A percentile compares a stretch with the other conserved stretches of the same genome.
Conservation (phyloP, 2,113 vertebrate species). For the Ancistrus triradiatus region DNA sequence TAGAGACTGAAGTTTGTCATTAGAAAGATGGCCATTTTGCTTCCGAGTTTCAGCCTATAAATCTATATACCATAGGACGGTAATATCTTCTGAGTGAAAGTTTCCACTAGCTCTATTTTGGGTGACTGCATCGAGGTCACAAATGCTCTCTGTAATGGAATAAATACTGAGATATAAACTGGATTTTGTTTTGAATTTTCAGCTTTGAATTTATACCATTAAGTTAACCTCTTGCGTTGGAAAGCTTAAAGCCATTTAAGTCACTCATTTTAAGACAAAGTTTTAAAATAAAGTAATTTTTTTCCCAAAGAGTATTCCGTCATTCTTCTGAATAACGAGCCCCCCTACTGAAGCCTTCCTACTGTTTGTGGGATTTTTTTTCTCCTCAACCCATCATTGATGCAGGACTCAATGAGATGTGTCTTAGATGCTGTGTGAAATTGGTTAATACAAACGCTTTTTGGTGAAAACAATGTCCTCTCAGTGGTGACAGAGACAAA, state of each 20-base stretch:
- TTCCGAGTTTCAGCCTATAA: constrained; percentile 10
- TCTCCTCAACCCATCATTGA: constrained; percentile 41
- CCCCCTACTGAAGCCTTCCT: constrained; percentile 20
- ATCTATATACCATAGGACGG: neutral
- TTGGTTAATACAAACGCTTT: constrained; percentile 94
- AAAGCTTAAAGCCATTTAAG: neutral
- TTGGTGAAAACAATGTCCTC: constrained; percentile 98
- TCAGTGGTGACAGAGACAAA: constrained; percentile 94
- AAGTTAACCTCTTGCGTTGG: neutral
- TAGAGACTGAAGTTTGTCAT: constrained; percentile 19
- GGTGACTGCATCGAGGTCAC: constrained; percentile 8
- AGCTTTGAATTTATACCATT: constrained; percentile 9
- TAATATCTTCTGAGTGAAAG: constrained; percentile 4
- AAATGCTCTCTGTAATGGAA: neutral
- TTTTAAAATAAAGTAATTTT: constrained; percentile 1
- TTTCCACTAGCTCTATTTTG: neutral
- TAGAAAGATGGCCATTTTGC: constrained; percentile 23
- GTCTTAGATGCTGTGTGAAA: constrained; percentile 89
- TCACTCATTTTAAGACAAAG: neutral
- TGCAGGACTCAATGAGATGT: constrained; percentile 81
- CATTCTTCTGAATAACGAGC: constrained; percentile 12
- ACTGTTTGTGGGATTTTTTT: constrained; percentile 35
- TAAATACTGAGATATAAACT: neutral
- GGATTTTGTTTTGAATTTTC: neutral
- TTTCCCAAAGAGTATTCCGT: constrained; percentile 1